A percentile compares a stretch with the other conserved stretches of the same genome.
These are phyloP conservation scores for Hyposmocoma kahamanoa DNA, from an alignment of 1,140 invertebrate species.

Conservation along the genomic window DNA sequence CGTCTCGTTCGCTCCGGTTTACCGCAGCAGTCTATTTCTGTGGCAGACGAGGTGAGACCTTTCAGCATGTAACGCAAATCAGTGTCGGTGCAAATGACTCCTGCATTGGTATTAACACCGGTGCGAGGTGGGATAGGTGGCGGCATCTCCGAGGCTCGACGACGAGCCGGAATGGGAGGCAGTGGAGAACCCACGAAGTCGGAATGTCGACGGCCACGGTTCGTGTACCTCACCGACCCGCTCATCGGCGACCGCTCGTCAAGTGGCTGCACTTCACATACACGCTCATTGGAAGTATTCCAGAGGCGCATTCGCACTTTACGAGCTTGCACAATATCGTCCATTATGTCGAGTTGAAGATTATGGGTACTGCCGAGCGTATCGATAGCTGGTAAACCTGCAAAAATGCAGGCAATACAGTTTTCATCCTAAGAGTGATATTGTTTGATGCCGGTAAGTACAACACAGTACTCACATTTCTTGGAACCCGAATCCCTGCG, in stretches of 20 bases:
- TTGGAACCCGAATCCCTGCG: slow-evolving; percentile 54
- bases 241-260: slow-evolving; percentile 75
- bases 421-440: background rate
- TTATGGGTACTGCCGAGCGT: slow-evolving; percentile 84
- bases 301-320: slow-evolving; percentile 88
- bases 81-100: slow-evolving; percentile 84
- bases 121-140: slow-evolving; percentile 55
- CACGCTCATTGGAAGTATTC: slow-evolving; percentile 85
- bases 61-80: slow-evolving; percentile 86
- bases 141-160: slow-evolving; percentile 81
- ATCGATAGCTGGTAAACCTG: slow-evolving; percentile 80
- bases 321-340: slow-evolving; percentile 86
- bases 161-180: slow-evolving; percentile 70
- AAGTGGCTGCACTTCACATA: slow-evolving; percentile 85
- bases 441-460: background rate
- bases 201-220: slow-evolving; percentile 79
- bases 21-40: slow-evolving; percentile 81
- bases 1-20: slow-evolving; percentile 55
- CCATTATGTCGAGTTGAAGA: slow-evolving; percentile 89
- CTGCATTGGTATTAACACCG: slow-evolving; percentile 24
- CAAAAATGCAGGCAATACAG: slow-evolving; percentile 9
- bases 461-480: slow-evolving; percentile 44
- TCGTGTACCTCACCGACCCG: slow-evolving; percentile 71
- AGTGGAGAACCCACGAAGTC: slow-evolving; percentile 78
- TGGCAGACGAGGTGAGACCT: slow-evolving; percentile 84